Base-by-base conservation (phyloP, 2,113 vertebrate genomes). In the Oplegnathus fasciatus region DNA sequence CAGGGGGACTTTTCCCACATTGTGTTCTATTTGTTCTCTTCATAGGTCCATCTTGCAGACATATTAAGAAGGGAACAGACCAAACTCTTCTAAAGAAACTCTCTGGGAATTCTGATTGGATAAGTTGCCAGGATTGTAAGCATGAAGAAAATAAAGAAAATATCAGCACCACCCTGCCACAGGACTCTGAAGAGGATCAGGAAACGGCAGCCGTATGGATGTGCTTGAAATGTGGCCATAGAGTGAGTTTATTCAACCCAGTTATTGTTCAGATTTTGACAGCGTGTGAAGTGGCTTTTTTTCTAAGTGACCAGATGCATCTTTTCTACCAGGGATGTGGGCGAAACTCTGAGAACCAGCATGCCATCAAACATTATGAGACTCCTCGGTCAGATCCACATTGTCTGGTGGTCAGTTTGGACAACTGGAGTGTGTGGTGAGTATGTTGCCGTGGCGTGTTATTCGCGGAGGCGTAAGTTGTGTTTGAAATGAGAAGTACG, bases 141-240 rank as follows among this genome's bases (percentile, higher is more conserved):
- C 58, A 81, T 26, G 89, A 88, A 5, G 90, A 90, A 28, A 84
- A 87, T 24, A 95, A 95, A 72, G 87, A 93, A 73, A 90, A 89
- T 10, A 91, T 94, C 91, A 79, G 90, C 93, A 34, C 26, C 3
- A 14, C 30, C 20, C 10, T n/a, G 52, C 62, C 92, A 46, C 75
- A 78, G 72, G 93, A 96, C 42, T 86, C 93, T 22, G 93, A 96
- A 68, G 95, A 95, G 55, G 95, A 96, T 52, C 26, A 70, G 14
- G 96, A 96, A 86, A 78, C 88, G 26, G 86, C 91, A 52, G 84
- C 91, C 0, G 75, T 98, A 88, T 99, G 98, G 98, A 93, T 98
- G 82, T 99, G 98, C 94, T 95, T 99, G 81, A 98, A 98, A 95
- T 99, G 98, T 86, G 97, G 98, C 70, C 96, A 99, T 75, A 96